These are phyloP conservation scores for Drosophila tripunctata DNA, from an alignment of 2,888 invertebrate species.

Conservation along the genomic window DNA sequence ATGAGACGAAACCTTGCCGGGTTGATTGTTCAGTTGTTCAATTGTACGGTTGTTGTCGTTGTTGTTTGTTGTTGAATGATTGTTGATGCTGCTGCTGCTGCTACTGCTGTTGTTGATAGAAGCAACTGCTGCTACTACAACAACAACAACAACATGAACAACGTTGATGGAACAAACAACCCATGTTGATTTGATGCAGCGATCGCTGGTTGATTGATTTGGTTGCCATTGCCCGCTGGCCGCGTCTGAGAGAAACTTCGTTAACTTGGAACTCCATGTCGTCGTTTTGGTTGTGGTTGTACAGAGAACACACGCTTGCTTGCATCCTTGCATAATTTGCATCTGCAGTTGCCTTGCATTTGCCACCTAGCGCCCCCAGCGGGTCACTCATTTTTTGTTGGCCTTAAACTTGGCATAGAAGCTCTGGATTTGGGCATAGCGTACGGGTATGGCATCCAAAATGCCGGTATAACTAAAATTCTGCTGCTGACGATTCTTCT, in stretches of 20 bases:
- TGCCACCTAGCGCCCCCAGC: slow-evolving; percentile 67
- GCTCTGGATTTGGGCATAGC: slow-evolving; percentile 91
- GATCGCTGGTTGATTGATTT: slow-evolving; percentile 30
- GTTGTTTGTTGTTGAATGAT: slow-evolving; percentile 23
- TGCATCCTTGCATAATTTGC: slow-evolving; percentile 69
- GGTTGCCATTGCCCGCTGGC: slow-evolving; percentile 44
- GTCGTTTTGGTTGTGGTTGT: slow-evolving; percentile 63
- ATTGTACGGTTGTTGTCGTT: slow-evolving; percentile 27
- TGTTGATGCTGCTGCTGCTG: not conserved
- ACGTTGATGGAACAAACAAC: slow-evolving; percentile 23
- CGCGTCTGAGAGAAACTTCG: slow-evolving; percentile 65
- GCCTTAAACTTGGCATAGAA: slow-evolving; percentile 95
- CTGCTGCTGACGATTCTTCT: slow-evolving; percentile 83
- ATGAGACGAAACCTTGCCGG: slow-evolving; percentile 36
- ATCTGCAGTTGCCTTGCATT: slow-evolving; percentile 70
- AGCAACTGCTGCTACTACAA: slow-evolving; percentile 8
- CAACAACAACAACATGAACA: not conserved
- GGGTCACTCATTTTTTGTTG: slow-evolving; percentile 83
- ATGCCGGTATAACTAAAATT: slow-evolving; percentile 91
- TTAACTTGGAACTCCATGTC: slow-evolving; percentile 75
- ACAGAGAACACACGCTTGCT: slow-evolving; percentile 71
- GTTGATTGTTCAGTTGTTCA: slow-evolving; percentile 14
- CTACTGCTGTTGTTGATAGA: not conserved
- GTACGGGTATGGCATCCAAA: slow-evolving; percentile 91
- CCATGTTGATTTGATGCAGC: slow-evolving; percentile 17